Evolutionary conservation across 2,888 invertebrate genomes (phyloP).

Genomic region (Leptinotarsa peninsularis): DNA sequence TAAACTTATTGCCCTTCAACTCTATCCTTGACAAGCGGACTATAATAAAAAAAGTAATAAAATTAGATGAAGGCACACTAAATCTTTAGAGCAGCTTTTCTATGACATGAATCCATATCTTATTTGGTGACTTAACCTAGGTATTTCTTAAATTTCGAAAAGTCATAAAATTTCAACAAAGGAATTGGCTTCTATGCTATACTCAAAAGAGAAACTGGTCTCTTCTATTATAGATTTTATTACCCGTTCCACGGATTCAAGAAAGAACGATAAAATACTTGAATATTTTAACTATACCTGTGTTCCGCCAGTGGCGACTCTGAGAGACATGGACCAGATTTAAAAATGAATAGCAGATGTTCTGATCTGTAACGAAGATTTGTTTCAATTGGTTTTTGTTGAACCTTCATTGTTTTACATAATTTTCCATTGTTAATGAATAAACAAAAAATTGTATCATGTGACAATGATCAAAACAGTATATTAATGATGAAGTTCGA

Average conservation of each 20-base stretch:
- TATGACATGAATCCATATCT: slow-evolving; percentile 1
- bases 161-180: slow-evolving; percentile 18
- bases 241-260: not conserved
- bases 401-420: too few species aligned
- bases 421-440: too few species aligned
- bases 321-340: not conserved
- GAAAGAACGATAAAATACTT: not conserved
- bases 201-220: not conserved
- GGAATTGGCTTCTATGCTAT: not conserved
- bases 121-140: not conserved
- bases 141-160: not conserved
- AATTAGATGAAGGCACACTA: slow-evolving; percentile 1
- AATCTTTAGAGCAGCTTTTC: slow-evolving; percentile 5
- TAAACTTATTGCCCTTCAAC: not conserved
- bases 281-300: not conserved
- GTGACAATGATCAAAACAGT: too few species aligned
- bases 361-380: too few species aligned
- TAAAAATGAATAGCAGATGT: too few species aligned
- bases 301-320: not conserved
- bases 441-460: too few species aligned
- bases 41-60: slow-evolving; percentile 1
- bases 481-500: too few species aligned
- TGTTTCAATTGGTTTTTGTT: too few species aligned
- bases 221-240: not conserved
- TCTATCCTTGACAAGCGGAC: not conserved